Conservation (phyloP, 2,113 vertebrate genomes). For the Sclerurus mexicanus region DNA sequence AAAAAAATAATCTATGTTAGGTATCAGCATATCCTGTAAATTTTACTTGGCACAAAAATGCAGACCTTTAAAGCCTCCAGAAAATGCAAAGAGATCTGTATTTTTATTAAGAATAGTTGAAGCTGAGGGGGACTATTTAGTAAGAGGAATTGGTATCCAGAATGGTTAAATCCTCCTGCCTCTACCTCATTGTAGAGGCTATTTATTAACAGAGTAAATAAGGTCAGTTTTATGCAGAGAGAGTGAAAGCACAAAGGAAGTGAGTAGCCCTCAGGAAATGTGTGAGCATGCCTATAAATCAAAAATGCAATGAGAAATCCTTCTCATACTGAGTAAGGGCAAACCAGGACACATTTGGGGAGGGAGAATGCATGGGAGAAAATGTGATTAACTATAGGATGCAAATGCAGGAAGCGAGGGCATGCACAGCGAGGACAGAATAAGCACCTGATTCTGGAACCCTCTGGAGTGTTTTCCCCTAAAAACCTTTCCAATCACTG, state of each 20-base stretch:
- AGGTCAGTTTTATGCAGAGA: constrained; percentile 24
- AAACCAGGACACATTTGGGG: not conserved
- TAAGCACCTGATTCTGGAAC: not conserved
- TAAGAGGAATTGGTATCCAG: not conserved
- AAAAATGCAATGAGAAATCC: not conserved
- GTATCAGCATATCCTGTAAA: not conserved
- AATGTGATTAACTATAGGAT: not conserved
- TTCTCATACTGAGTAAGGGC: not conserved
- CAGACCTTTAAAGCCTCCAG: not conserved
- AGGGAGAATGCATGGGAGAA: not conserved
- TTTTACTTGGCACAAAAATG: not conserved
- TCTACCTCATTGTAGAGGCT: not conserved
- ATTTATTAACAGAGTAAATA: constrained; percentile 46
- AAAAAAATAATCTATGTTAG: not conserved
- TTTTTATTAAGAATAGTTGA: not conserved
- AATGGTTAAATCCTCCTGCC: not conserved
- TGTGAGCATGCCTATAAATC: not conserved
- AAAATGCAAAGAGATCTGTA: not conserved
- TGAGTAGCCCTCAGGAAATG: constrained; percentile 26
- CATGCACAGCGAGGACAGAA: not conserved
- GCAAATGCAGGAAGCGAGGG: not conserved
- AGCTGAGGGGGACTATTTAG: not conserved
- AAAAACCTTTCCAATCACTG: not conserved
- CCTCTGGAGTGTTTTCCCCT: not conserved
- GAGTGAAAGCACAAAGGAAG: not conserved